These are phyloP conservation scores for Callaeas wilsoni DNA, from an alignment of 2,113 vertebrate species.

Conservation along the genomic window DNA sequence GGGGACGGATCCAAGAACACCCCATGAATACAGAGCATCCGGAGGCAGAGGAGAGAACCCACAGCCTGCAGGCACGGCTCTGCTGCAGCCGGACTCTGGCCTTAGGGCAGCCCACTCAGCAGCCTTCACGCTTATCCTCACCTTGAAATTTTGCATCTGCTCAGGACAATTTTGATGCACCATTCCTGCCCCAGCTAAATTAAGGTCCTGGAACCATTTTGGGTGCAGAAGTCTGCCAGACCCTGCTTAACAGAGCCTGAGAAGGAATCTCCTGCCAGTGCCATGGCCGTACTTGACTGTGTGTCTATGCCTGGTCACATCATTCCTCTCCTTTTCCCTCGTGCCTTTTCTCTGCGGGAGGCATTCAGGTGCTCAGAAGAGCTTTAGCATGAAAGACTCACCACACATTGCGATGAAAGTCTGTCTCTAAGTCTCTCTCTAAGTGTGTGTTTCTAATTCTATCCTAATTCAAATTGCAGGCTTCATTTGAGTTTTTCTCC, in stretches of 20 bases:
- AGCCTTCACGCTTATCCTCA: background rate
- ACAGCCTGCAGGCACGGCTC: too few relatives aligned
- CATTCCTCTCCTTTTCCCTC: background rate
- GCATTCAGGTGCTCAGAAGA: background rate
- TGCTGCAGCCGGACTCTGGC: rapidly evolving
- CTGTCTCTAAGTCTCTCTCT: background rate
- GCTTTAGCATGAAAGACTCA: background rate
- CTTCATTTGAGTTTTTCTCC: background rate
- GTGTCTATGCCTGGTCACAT: too few relatives aligned
- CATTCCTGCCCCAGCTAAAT: background rate
- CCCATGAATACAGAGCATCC: background rate
- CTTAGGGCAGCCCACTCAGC: rapidly evolving
- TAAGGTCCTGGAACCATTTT: background rate
- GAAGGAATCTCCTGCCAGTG: background rate
- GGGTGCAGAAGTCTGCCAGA: background rate
- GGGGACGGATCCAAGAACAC: background rate
- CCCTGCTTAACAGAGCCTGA: background rate
- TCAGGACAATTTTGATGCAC: background rate
- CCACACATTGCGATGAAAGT: background rate
- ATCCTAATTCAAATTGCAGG: background rate
- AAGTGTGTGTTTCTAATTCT: background rate
- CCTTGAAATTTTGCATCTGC: background rate
- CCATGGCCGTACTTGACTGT: rapidly evolving
- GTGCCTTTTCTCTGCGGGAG: background rate
- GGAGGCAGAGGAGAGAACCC: background rate